These are phyloP conservation scores for Xiphorhynchus elegans DNA, from an alignment of 2,113 vertebrate genomes.

Conservation along the genomic window DNA sequence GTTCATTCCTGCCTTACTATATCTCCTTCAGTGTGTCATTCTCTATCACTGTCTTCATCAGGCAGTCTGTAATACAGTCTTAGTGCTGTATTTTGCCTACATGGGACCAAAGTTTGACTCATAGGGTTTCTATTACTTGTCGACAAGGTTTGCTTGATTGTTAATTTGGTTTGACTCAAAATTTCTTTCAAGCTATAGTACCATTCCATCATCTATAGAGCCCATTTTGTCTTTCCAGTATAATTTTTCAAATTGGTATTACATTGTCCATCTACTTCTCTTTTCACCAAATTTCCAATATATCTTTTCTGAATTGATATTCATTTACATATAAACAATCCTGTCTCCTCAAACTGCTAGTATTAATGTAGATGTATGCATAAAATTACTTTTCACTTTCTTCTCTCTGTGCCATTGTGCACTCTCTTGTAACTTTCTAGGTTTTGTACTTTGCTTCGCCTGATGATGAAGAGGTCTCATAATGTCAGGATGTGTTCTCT, in stretches of 20 bases:
- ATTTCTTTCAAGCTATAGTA: not conserved
- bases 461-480: not conserved
- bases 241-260: not conserved
- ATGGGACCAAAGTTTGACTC: not conserved
- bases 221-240: not conserved
- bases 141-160: not conserved
- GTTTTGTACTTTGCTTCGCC: not conserved
- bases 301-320: not conserved
- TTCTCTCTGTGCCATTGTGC: not conserved
- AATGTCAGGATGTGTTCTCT: not conserved
- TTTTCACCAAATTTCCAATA: not conserved
- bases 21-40: not conserved
- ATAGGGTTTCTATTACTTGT: not conserved
- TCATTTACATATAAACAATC: not conserved
- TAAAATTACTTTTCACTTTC: not conserved
- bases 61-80: not conserved
- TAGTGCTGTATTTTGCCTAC: not conserved
- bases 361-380: not conserved
- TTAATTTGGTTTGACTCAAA: not conserved
- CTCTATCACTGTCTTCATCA: conserved; percentile 2
- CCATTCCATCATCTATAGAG: not conserved
- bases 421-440: not conserved
- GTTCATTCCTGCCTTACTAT: not conserved
- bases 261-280: not conserved
- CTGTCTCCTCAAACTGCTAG: not conserved